Base-by-base conservation (phyloP, 2,113 vertebrate species). In the Gorsachius goisagi region DNA sequence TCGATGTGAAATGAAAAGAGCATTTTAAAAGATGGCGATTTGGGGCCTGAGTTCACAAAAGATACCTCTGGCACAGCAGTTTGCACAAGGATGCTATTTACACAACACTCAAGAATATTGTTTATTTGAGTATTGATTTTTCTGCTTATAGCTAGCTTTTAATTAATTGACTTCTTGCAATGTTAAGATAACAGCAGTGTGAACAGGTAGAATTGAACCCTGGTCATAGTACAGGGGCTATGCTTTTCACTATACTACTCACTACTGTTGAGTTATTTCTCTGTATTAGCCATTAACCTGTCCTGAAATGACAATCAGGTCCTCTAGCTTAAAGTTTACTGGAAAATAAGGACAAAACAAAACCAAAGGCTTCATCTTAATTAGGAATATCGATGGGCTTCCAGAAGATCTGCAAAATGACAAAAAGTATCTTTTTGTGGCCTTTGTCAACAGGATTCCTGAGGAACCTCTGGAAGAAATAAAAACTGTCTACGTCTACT, bases 71-170 rank as follows among this genome's bases (percentile, higher is more conserved):
- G 35, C 64, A 56, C n/a, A 90, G 52, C 32, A 92, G 62, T 84
- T 74, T 91, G 80, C 58, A 71, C 18, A 32, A 27, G 35, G 44
- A 22, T 89, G 32, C 15, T 84, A 55, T 92, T 96, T 85, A 68
- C 66, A 79, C 37, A 68, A 26, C 49, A 60, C 39, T 91, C 49
- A 52, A 71, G 32, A 76, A 94, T 82, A 88, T 66, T 88, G n/a
- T 75, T 93, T 83, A 74, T 89, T 75, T 94, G 73, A 79, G 49
- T 84, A 92, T 85, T 7, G 33, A 87, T 81, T 94, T 88, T 92
- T 91, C 77, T 85, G 21, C 45, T 86, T 32, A 78, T 53, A 90
- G 33, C 49, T 68, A 58, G 35, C 12, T 83, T 91, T 88, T 95
- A 90, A 84, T 93, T 93, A 95, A 87, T 92, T 83, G 47, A 41